A percentile compares a stretch with the other conserved stretches of the same genome.
phyloP scores from a whole-genome alignment of 2,113 vertebrate species.

The Platichthys flesus region DNA sequence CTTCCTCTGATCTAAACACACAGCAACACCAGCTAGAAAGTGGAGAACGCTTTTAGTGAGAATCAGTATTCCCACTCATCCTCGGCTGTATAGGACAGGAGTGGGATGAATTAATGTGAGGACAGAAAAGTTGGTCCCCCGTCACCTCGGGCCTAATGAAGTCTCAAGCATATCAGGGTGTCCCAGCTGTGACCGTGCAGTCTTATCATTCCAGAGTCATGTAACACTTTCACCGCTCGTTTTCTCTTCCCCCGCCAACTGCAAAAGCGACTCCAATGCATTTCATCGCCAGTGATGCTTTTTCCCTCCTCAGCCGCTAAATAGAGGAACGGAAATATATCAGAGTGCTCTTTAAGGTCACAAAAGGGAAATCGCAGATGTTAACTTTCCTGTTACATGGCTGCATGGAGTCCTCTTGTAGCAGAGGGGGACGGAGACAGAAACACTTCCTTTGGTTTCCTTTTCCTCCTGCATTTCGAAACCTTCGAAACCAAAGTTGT shows the following conservation, averaged over 20 bases:
- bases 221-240: slow-evolving; percentile 61
- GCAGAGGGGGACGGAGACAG: slow-evolving; percentile 4
- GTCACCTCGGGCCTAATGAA: slow-evolving; percentile 70
- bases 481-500: slow-evolving; percentile 8
- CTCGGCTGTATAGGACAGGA: slow-evolving; percentile 45
- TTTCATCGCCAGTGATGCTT: slow-evolving; percentile 42
- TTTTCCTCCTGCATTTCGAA: slow-evolving; percentile 2
- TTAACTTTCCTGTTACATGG: slow-evolving; percentile 17
- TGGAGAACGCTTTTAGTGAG: slow-evolving; percentile 40
- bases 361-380: slow-evolving; percentile 44
- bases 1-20: slow-evolving; percentile 19
- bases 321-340: slow-evolving; percentile 46
- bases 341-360: slow-evolving; percentile 54
- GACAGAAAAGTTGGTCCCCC: slow-evolving; percentile 60
- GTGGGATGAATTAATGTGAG: slow-evolving; percentile 61
- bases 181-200: slow-evolving; percentile 71
- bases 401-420: background rate
- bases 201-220: slow-evolving; percentile 71
- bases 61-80: slow-evolving; percentile 67
- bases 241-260: slow-evolving; percentile 43
- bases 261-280: slow-evolving; percentile 57
- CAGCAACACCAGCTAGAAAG: slow-evolving; percentile 41
- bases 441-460: background rate
- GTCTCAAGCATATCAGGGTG: slow-evolving; percentile 74
- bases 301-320: slow-evolving; percentile 22